Conservation (phyloP, 2,113 vertebrate genomes). For the Hiodon alosoides region DNA sequence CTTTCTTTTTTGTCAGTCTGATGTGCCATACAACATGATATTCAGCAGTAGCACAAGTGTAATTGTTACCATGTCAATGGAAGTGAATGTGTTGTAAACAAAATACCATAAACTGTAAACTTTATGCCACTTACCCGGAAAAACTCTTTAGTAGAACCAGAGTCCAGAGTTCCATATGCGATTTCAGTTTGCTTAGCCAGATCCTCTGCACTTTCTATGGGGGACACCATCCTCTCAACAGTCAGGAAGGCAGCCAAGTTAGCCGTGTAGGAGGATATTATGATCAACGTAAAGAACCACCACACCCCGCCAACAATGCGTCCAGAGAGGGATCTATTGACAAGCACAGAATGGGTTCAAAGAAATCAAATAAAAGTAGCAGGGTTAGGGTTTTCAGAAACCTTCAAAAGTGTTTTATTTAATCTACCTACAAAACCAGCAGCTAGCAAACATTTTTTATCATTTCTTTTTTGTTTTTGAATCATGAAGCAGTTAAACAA, state of each 20-base stretch:
- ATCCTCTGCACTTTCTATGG: conserved; percentile 97
- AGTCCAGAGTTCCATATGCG: conserved; percentile 96
- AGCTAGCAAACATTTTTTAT: background rate
- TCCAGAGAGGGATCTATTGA: conserved; percentile 91
- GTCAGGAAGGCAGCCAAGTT: conserved; percentile 99
- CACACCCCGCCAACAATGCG: conserved; percentile 98
- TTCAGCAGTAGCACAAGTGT: too few species aligned
- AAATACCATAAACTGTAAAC: background rate
- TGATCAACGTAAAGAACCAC: conserved; percentile 99
- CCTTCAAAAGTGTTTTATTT: background rate
- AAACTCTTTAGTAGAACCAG: conserved; percentile 98
- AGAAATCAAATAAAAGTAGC: conserved; percentile 59
- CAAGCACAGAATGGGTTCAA: conserved; percentile 68
- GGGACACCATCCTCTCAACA: conserved; percentile 98
- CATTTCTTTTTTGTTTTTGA: background rate
- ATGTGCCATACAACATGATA: too few species aligned
- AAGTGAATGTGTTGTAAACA: too few species aligned
- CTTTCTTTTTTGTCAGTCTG: too few species aligned
- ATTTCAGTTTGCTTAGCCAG: conserved; percentile 97
- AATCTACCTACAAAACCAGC: conserved; percentile 1
- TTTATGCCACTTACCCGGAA: conserved; percentile 80
- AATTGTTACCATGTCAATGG: too few species aligned
- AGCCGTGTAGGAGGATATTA: conserved; percentile 99
- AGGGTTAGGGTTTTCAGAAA: conserved; percentile 21
- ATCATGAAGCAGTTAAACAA: too few species aligned